Evolutionary conservation across 2,797 vertebrate genomes (phyloP), one percentile per base, ranked within the genome.

Genomic region (Bovichtus variegatus): DNA sequence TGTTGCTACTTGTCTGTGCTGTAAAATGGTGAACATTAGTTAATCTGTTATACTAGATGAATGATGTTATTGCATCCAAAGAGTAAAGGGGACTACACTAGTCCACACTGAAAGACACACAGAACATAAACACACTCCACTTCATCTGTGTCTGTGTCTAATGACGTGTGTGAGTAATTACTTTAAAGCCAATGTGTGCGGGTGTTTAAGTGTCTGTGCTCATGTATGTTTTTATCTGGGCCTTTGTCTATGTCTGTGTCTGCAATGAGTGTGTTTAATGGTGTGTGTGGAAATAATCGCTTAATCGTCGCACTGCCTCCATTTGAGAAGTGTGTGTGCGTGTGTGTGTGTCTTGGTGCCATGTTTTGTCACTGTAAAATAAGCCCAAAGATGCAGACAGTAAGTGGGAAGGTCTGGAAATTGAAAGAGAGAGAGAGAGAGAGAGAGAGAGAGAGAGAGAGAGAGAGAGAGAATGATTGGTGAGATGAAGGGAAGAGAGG

Each of bases 111-210:
- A 49, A 83, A 87, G 84, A 89, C 67, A 89, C 85, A 90, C 81
- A 79, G 81, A 88, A 91, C 86, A 90, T 92, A 91, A 93, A 90
- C 81, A 89, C 89, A 91, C 80, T 86, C 82, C 88, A 85, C 90
- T 94, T 92, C 82, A 88, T 92, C 89, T 88, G 89, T 81, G 85
- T 89, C 81, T 80, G 89, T 91, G 91, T 93, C 87, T 91, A 92
- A 92, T 91, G 92, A 91, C 82, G 89, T 93, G 92, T 93, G 91
- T 93, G 90, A 93, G 89, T 93, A 92, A 93, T 94, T 93, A 91
- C 89, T 89, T 81, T 84, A 71, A 85, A 86, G 82, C 81, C 84
- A 73, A 43, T 89, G 77, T 90, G 86, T 87, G 88, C 62, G 68
- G 85, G 68, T 85, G 78, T 87, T 90, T 87, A 91, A 89, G 87